phyloP scores from a whole-genome alignment of 2,888 invertebrate species.

The Monopis laevigella region DNA sequence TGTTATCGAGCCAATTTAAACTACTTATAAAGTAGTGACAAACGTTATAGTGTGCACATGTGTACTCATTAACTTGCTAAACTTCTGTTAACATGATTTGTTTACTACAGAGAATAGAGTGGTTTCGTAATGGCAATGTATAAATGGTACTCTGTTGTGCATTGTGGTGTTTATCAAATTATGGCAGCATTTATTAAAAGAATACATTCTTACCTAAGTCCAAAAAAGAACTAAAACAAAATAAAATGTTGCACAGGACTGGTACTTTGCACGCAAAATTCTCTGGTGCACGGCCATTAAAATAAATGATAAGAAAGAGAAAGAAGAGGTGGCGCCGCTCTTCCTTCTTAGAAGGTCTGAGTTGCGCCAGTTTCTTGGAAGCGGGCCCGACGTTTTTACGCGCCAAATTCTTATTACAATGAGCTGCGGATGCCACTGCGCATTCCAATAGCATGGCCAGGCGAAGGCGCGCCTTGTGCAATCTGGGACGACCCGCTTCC shows the following conservation, averaged over 20 bases:
- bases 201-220: no score
- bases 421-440: conserved; percentile 18
- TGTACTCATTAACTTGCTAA: no score
- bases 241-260: neutral
- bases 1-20: no score
- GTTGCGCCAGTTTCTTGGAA: conserved; percentile 24
- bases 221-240: neutral
- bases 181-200: no score
- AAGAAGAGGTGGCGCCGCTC: conserved; percentile 6
- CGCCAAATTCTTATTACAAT: conserved; percentile 42
- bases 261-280: conserved; percentile 6
- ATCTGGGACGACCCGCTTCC: conserved; percentile 24
- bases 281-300: conserved; percentile 19
- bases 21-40: no score
- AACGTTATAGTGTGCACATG: no score
- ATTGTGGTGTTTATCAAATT: no score
- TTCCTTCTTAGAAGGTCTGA: conserved; percentile 35
- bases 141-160: no score
- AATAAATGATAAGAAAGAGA: conserved; percentile 21
- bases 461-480: conserved; percentile 22
- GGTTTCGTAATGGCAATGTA: no score
- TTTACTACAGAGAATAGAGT: no score
- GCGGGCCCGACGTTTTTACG: conserved; percentile 14
- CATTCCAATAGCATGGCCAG: conserved; percentile 9
- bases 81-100: no score